Conservation (phyloP, 2,113 vertebrate genomes). For the Hippolais icterina region DNA sequence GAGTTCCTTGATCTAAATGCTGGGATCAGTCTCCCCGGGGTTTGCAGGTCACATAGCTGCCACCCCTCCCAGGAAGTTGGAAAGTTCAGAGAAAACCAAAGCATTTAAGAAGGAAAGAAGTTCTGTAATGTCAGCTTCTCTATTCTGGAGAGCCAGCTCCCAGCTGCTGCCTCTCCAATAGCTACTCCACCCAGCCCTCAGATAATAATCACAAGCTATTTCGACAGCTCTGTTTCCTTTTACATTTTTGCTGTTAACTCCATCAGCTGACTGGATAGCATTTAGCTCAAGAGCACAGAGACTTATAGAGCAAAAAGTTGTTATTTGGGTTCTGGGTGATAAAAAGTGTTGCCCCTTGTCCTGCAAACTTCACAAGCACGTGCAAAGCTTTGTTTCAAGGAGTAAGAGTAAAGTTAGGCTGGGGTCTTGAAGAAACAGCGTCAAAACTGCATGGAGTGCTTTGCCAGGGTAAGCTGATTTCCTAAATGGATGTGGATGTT, state of each 20-base stretch:
- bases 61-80: background rate
- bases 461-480: background rate
- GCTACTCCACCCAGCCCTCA: conserved; percentile 65
- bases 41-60: background rate
- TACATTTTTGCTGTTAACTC: conserved; percentile 65
- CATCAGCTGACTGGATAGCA: conserved; percentile 1
- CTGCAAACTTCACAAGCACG: background rate
- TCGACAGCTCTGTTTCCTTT: conserved; percentile 19
- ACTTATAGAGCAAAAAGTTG: background rate
- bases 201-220: conserved; percentile 64
- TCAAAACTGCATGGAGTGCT: background rate
- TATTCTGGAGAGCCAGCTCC: background rate
- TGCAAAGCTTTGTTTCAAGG: background rate
- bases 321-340: background rate
- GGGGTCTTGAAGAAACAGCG: background rate
- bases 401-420: background rate
- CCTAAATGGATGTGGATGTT: background rate
- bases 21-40: background rate
- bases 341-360: background rate
- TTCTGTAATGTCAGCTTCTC: conserved; percentile 52
- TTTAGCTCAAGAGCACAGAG: background rate
- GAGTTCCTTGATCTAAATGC: conserved; percentile 4
- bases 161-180: conserved; percentile 58
- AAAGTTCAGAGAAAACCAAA: conserved; percentile 42
- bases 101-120: background rate